Conservation (phyloP, 1,140 invertebrate species). For the Aphidius ervi region DNA sequence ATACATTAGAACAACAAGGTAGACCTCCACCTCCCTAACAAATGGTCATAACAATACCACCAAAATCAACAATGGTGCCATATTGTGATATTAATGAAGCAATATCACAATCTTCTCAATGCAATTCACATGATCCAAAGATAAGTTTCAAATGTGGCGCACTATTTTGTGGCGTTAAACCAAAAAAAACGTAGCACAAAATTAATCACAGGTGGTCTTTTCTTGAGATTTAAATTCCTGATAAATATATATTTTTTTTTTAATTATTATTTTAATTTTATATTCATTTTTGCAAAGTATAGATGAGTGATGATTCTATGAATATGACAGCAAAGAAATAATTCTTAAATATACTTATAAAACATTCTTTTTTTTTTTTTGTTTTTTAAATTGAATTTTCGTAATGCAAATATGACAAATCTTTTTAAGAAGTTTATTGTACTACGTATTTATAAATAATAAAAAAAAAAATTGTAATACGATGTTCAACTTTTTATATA, state of each 20-base stretch:
- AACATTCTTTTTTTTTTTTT: neutral
- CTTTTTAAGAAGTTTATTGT: conserved; percentile 16
- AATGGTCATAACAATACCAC: conserved; percentile 28
- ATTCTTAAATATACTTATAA: no score
- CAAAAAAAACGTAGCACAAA: conserved; percentile 18
- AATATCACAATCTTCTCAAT: neutral
- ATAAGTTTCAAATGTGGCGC: conserved; percentile 11
- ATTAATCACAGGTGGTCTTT: neutral
- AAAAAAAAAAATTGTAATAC: conserved; percentile 13
- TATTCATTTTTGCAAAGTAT: no score
- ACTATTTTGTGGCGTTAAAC: conserved; percentile 17
- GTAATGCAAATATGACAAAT: conserved; percentile 3
- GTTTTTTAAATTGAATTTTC: conserved; percentile 1
- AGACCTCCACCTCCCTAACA: conserved; percentile 58
- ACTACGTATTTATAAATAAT: conserved; percentile 21
- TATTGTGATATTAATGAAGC: conserved; percentile 19
- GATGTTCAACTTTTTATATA: conserved; percentile 46
- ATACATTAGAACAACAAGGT: conserved; percentile 69
- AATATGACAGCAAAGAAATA: no score
- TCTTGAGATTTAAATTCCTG: neutral
- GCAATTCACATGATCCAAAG: conserved; percentile 7
- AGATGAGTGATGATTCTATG: no score
- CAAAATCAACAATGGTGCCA: conserved; percentile 40
- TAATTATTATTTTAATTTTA: no score
- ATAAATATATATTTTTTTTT: no score